Conservation (phyloP, 2,113 vertebrate species). For the Muntiacus reevesi region DNA sequence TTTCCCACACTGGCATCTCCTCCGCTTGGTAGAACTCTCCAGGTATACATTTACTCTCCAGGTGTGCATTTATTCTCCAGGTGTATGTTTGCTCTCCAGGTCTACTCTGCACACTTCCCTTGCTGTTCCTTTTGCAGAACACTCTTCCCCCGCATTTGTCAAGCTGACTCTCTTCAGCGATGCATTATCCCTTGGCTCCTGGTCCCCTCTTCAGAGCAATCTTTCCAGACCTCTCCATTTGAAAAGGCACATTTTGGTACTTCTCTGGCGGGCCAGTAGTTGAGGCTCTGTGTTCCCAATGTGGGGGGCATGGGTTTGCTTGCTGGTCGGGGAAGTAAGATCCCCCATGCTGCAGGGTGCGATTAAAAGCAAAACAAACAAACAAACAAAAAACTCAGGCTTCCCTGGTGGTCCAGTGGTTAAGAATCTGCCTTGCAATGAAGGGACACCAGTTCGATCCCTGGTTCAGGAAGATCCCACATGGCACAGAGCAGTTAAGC, state of each 20-base stretch:
- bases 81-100: background rate
- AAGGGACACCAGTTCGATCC: background rate
- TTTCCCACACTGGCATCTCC: background rate
- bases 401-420: background rate
- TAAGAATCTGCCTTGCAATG: background rate
- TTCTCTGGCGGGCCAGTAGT: background rate
- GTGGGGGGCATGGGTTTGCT: background rate
- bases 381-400: background rate
- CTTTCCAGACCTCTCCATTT: background rate
- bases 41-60: background rate
- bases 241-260: background rate
- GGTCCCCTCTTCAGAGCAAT: background rate
- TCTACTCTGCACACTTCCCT: background rate
- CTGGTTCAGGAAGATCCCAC: background rate
- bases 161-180: background rate
- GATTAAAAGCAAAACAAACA: background rate
- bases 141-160: background rate
- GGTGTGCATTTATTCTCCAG: background rate
- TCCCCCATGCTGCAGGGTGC: background rate
- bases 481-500: background rate
- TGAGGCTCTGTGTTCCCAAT: background rate
- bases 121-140: background rate
- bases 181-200: background rate
- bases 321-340: background rate
- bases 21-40: background rate